A percentile compares a stretch with the other conserved stretches of the same genome.
These are phyloP conservation scores for Phengaris arion DNA, from an alignment of 2,888 invertebrate species.

Conservation along the genomic window DNA sequence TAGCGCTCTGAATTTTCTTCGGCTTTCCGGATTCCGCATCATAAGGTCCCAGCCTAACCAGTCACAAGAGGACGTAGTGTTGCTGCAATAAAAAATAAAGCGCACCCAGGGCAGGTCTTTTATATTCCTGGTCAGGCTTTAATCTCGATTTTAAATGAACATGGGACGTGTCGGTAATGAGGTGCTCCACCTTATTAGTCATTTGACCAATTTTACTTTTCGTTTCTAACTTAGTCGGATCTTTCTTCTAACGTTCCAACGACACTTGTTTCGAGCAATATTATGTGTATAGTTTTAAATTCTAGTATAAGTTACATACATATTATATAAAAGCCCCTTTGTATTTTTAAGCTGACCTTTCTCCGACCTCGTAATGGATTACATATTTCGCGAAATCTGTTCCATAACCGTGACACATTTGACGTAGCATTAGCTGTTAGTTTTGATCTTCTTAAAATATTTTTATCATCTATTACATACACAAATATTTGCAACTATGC, in stretches of 20 bases:
- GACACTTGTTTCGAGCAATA: constrained; percentile 28
- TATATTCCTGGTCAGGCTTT: not conserved
- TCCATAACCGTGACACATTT: not conserved
- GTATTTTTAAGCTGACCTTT: constrained; percentile 2
- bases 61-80: not conserved
- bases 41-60: too few species aligned
- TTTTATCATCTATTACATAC: not conserved
- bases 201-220: constrained; percentile 29
- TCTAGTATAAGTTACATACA: constrained; percentile 4
- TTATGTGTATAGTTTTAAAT: constrained; percentile 17
- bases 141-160: not conserved
- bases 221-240: constrained; percentile 6
- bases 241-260: constrained; percentile 28
- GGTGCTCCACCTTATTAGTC: constrained; percentile 23
- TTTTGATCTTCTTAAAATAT: not conserved
- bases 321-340: constrained; percentile 27
- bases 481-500: not conserved
- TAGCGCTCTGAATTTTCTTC: too few species aligned
- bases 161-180: constrained; percentile 11
- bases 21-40: too few species aligned
- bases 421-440: not conserved
- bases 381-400: not conserved
- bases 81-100: not conserved
- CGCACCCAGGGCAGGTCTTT: too few species aligned
- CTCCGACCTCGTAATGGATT: not conserved